Evolutionary conservation across 2,113 vertebrate genomes (phyloP).

Genomic region (Ploceus nigricollis): DNA sequence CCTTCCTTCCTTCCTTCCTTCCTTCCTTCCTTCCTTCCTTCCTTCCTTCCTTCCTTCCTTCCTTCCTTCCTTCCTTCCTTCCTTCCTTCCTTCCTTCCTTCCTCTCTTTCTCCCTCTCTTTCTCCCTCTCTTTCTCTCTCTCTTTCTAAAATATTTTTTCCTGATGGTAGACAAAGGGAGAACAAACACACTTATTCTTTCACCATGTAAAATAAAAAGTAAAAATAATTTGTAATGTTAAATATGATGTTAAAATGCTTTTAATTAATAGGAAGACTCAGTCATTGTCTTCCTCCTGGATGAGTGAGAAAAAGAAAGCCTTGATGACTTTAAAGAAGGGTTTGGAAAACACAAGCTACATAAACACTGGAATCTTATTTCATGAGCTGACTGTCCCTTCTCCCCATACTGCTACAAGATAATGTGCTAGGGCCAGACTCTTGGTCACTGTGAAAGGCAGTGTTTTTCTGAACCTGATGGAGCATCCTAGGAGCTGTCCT

Average conservation of each 20-base stretch:
- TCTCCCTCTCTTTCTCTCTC: not conserved
- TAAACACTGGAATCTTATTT: not conserved
- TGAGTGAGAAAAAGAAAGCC: not conserved
- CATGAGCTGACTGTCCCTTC: not conserved
- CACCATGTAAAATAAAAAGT: not conserved
- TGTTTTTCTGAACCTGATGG: not conserved
- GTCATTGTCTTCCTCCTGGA: not conserved
- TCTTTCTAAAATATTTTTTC: not conserved
- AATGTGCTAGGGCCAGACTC: not conserved
- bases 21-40: too few relatives aligned
- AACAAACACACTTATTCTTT: not conserved
- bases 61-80: too few relatives aligned
- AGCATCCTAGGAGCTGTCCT: not conserved
- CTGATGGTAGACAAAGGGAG: not conserved
- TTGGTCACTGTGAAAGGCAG: not conserved
- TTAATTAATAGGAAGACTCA: not conserved
- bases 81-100: too few relatives aligned
- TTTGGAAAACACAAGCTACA: not conserved
- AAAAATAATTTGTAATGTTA: not conserved
- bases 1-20: too few relatives aligned
- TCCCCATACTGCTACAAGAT: not conserved
- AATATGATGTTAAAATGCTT: not conserved
- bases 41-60: too few relatives aligned
- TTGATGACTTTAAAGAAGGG: not conserved
- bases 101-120: too few relatives aligned